phyloP scores from a whole-genome alignment of 2,888 invertebrate species.

The Cheilosia grossa region DNA sequence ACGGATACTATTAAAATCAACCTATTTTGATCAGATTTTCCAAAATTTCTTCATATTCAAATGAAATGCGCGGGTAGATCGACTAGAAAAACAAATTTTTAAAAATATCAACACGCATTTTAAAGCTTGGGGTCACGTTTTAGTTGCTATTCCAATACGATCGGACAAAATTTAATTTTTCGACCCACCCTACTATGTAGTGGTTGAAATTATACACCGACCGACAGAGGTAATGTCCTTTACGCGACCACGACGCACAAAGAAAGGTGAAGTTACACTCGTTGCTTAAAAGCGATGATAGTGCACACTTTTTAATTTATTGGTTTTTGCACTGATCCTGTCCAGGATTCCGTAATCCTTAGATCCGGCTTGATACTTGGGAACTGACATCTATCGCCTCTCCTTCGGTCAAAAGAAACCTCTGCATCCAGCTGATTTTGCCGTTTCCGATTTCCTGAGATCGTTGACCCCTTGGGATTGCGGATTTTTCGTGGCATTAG shows the following conservation, averaged over 20 bases:
- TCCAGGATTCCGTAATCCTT: background rate
- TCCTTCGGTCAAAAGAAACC: background rate
- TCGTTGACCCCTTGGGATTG: background rate
- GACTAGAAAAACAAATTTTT: no score
- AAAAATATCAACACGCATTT: no score
- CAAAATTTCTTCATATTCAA: no score
- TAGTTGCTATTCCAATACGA: no score
- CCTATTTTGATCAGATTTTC: no score
- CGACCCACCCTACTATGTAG: no score
- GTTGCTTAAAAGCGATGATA: background rate
- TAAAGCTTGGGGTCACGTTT: no score
- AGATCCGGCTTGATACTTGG: background rate
- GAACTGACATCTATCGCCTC: background rate
- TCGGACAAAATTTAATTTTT: no score
- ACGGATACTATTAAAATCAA: no score
- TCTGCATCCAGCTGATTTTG: constrained; percentile 2
- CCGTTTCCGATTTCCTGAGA: background rate
- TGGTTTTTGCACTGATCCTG: background rate
- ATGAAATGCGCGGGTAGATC: no score
- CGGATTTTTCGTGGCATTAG: background rate
- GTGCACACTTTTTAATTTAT: background rate
- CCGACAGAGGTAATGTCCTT: no score
- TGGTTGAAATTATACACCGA: no score
- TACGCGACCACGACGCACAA: background rate
- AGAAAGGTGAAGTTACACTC: background rate